Base-by-base conservation (phyloP, 2,888 invertebrate genomes). In the Dasypolia templi region DNA sequence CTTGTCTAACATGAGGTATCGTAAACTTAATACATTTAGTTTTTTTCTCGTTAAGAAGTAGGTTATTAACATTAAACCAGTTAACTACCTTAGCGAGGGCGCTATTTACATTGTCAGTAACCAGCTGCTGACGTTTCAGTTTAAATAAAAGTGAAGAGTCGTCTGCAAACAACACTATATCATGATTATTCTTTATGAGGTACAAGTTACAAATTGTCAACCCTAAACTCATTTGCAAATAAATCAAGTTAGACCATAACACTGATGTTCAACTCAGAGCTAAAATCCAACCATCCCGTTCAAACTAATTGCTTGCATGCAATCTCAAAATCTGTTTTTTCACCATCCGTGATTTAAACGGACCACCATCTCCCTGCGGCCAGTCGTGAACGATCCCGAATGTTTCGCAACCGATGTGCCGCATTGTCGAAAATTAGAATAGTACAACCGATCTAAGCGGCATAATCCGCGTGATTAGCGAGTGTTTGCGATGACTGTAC, bases 341-440 rank as follows among this genome's bases (percentile, higher is more conserved):
- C 44, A 22, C 6, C 53, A 58, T 56, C 62, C 22, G 56, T 63
- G 66, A 81, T 63, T 70, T 22, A 32, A 42, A 6, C 53, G 17
- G 39, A 22, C 35, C 0, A 11, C 35, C 12, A 4, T 4, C 22
- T 67, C 77, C 82, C 72, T 26, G 22, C 53, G 68, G 71, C 63
- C 26, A 53, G 75, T 29, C 19, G 66, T 22, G 55, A 58, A 56
- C 79, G 79, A 42, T 64, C 59, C 66, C 51, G 32, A 55, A 14
- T 35, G 83, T 82, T 78, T 82, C 83, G 79, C 75, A 79, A 81
- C 79, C 68, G 17, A 67, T 82, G 70, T 81, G 83, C 83, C 81
- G 81, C 81, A 81, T 68, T 81, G 81, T 79, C 83, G 81, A 79
- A 82, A 61, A 79, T 79, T 83, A 79, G 42, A 75, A 75, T 75